Percentiles rank a stretch among this genome's conserved stretches.
These are phyloP conservation scores for Mycalesis mineus DNA, from an alignment of 2,888 invertebrate species.

Conservation along the genomic window DNA sequence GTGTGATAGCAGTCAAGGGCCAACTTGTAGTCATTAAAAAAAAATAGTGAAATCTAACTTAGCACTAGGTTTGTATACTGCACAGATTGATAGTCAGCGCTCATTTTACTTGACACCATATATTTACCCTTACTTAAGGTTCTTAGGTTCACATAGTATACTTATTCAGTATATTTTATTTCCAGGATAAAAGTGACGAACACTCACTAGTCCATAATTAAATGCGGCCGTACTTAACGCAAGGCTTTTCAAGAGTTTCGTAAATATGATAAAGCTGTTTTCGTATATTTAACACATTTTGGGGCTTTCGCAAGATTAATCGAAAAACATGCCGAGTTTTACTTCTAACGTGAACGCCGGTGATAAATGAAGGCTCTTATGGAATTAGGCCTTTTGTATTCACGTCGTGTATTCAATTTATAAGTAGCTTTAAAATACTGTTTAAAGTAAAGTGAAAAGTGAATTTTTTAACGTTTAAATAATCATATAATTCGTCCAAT, in stretches of 20 bases:
- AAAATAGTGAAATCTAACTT: too few species aligned
- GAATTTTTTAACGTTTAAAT: too few species aligned
- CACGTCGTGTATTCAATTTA: slow-evolving; percentile 23
- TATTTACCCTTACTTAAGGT: too few species aligned
- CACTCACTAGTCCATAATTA: not conserved
- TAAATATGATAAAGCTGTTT: slow-evolving; percentile 22
- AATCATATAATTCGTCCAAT: too few species aligned
- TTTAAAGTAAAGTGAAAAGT: not conserved
- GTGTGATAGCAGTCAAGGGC: too few species aligned
- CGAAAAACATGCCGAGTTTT: slow-evolving; percentile 29
- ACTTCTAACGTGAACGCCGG: slow-evolving; percentile 26
- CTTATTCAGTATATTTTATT: too few species aligned
- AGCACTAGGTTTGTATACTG: too few species aligned
- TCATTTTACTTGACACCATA: not conserved
- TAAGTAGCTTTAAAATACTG: slow-evolving; percentile 14
- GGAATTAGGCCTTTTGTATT: slow-evolving; percentile 27
- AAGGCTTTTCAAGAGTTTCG: slow-evolving; percentile 8
- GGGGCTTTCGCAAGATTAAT: slow-evolving; percentile 30
- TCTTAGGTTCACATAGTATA: too few species aligned
- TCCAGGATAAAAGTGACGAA: too few species aligned
- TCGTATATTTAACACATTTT: slow-evolving; percentile 24
- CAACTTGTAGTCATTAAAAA: too few species aligned
- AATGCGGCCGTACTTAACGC: slow-evolving; percentile 6
- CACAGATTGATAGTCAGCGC: not conserved
- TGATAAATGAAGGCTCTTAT: slow-evolving; percentile 34